A percentile compares a stretch with the other conserved stretches of the same genome.
Evolutionary conservation across 2,113 vertebrate genomes (phyloP).

Genomic region (Nerophis lumbriciformis): DNA sequence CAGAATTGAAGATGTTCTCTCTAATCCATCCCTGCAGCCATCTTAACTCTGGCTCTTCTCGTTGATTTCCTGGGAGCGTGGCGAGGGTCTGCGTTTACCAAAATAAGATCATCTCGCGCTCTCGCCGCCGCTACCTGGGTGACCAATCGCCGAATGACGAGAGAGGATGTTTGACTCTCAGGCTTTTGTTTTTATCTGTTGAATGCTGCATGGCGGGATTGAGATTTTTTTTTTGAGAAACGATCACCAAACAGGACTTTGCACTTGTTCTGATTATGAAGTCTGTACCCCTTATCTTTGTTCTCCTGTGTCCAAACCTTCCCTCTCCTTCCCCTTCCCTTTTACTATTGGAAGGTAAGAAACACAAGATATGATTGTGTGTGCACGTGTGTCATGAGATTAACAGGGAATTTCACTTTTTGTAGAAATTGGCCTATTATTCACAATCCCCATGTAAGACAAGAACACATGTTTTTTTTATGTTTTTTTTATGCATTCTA

Average conservation of each 20-base stretch:
- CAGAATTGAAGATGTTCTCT: slow-evolving; percentile 31
- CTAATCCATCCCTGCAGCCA: slow-evolving; percentile 16
- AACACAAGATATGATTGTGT: slow-evolving; percentile 43
- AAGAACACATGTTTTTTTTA: no score
- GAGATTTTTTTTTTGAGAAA: not conserved
- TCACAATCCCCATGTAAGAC: no score
- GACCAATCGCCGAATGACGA: no score
- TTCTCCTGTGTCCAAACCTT: slow-evolving; percentile 46
- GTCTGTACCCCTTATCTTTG: slow-evolving; percentile 41
- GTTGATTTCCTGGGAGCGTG: not conserved
- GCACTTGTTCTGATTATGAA: slow-evolving; percentile 45
- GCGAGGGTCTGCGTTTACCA: slow-evolving; percentile 25
- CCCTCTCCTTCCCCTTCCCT: slow-evolving; percentile 16
- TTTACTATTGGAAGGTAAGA: slow-evolving; percentile 73
- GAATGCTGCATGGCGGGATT: slow-evolving; percentile 64
- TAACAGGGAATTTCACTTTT: not conserved
- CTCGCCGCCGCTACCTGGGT: slow-evolving; percentile 19
- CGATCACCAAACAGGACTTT: slow-evolving; percentile 62
- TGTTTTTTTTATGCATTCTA: no score
- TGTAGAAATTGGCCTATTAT: no score
- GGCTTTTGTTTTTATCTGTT: slow-evolving; percentile 13
- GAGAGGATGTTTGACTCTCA: no score
- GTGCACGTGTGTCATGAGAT: slow-evolving; percentile 32
- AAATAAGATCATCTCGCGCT: slow-evolving; percentile 28
- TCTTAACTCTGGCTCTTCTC: slow-evolving; percentile 20